Conservation (phyloP, 2,888 invertebrate species). For the Deilephila porcellus region DNA sequence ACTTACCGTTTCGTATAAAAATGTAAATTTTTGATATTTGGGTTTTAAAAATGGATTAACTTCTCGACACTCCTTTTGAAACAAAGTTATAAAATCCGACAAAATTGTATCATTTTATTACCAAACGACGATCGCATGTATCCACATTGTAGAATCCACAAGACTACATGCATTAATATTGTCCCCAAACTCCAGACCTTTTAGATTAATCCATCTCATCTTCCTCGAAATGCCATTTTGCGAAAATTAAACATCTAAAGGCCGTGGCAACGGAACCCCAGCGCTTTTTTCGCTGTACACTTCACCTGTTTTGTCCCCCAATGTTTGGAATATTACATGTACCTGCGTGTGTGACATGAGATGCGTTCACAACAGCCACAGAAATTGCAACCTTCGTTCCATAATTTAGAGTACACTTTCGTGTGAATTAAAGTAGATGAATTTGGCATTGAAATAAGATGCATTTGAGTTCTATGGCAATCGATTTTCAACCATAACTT, state of each 20-base stretch:
- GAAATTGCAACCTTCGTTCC: slow-evolving; percentile 33
- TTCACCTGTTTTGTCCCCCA: slow-evolving; percentile 55
- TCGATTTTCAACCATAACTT: slow-evolving; percentile 35
- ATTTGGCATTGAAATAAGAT: slow-evolving; percentile 52
- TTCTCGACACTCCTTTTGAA: too few species aligned
- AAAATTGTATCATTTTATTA: too few species aligned
- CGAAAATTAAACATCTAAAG: not conserved
- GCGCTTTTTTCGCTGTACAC: slow-evolving; percentile 33
- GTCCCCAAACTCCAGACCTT: not conserved
- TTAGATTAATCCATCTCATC: not conserved
- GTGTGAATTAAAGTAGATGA: slow-evolving; percentile 35
- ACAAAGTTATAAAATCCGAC: too few species aligned
- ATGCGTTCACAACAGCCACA: slow-evolving; percentile 49
- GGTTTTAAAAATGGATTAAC: too few species aligned
- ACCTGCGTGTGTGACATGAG: slow-evolving; percentile 55
- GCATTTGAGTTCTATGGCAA: slow-evolving; percentile 37
- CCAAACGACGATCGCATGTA: too few species aligned
- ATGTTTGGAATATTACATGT: slow-evolving; percentile 47
- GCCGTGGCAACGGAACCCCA: slow-evolving; percentile 2
- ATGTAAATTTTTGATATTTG: too few species aligned
- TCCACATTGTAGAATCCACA: not conserved
- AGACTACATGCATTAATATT: not conserved
- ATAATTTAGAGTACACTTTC: slow-evolving; percentile 13
- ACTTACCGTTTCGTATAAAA: too few species aligned
- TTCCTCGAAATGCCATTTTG: slow-evolving; percentile 8